Percentiles rank a stretch among this genome's conserved stretches.
phyloP scores from a whole-genome alignment of 2,888 invertebrate species.

The Trileptium ribeirensis region DNA sequence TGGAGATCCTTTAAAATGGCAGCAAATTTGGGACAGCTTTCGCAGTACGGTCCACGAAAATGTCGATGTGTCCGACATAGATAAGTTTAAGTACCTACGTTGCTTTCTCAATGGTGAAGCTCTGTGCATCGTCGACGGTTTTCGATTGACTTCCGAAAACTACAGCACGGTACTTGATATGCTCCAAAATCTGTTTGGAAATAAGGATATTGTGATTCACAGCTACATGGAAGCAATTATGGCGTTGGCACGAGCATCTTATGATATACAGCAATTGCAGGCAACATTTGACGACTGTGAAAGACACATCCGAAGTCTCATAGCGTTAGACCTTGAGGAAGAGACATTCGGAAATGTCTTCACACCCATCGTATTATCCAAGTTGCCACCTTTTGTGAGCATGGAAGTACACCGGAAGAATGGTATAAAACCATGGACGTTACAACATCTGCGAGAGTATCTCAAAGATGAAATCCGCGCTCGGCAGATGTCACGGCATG shows the following conservation, averaged over 20 bases:
- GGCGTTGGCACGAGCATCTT: neutral
- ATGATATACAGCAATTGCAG: neutral
- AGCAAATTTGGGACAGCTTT: neutral
- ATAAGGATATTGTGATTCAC: neutral
- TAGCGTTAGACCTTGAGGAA: neutral
- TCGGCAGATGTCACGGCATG: neutral
- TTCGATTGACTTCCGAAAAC: neutral
- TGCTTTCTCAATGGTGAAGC: conserved; percentile 1
- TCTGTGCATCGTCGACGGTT: neutral
- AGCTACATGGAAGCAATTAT: neutral
- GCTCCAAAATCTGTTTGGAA: neutral
- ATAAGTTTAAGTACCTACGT: conserved; percentile 13
- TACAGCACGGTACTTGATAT: conserved; percentile 2
- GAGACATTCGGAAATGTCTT: neutral
- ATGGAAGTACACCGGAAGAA: neutral
- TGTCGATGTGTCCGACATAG: neutral
- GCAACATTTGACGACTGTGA: conserved; percentile 15
- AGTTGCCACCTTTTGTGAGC: neutral
- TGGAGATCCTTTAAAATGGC: neutral
- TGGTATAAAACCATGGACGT: neutral
- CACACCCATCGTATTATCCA: neutral
- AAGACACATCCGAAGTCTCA: conserved; percentile 7
- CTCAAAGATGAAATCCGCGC: neutral
- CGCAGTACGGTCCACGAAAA: neutral
- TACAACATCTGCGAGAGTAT: neutral